Evolutionary conservation across 2,113 vertebrate genomes (phyloP).

Genomic region (Bufo gargarizans): DNA sequence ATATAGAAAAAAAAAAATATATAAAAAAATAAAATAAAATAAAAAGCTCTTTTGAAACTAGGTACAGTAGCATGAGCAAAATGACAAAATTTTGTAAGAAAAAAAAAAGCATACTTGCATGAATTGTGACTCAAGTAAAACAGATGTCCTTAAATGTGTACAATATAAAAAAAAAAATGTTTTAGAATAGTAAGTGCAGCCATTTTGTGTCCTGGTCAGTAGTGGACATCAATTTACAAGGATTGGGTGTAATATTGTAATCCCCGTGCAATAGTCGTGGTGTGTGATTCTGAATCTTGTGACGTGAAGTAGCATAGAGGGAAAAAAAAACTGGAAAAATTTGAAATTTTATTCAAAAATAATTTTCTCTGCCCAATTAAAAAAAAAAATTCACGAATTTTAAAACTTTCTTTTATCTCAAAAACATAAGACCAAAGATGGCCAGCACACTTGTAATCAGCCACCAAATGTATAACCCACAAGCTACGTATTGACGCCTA

Average conservation of each 20-base stretch:
- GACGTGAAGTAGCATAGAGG: conserved; percentile 84
- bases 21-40: conserved; percentile 46
- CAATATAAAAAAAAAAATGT: conserved; percentile 86
- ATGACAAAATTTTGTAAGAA: conserved; percentile 80
- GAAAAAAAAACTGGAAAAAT: conserved; percentile 69
- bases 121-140: conserved; percentile 91
- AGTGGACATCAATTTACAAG: conserved; percentile 84
- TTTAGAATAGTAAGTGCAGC: conserved; percentile 90
- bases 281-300: conserved; percentile 87
- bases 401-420: conserved; percentile 73
- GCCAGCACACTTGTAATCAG: conserved; percentile 84
- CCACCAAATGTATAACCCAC: conserved; percentile 79
- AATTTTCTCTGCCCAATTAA: not conserved
- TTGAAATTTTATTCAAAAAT: conserved; percentile 56
- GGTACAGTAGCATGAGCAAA: conserved; percentile 86
- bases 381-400: conserved; percentile 70
- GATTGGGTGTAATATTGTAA: conserved; percentile 92
- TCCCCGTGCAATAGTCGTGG: conserved; percentile 91
- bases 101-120: conserved; percentile 87
- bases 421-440: conserved; percentile 79
- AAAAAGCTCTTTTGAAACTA: conserved; percentile 76
- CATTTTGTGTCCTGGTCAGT: conserved; percentile 86
- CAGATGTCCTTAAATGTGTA: conserved; percentile 88
- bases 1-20: conserved; percentile 68
- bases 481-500: conserved; percentile 69